These are phyloP conservation scores for Neolamprologus fasciatus DNA, from an alignment of 2,113 vertebrate species.

Conservation along the genomic window DNA sequence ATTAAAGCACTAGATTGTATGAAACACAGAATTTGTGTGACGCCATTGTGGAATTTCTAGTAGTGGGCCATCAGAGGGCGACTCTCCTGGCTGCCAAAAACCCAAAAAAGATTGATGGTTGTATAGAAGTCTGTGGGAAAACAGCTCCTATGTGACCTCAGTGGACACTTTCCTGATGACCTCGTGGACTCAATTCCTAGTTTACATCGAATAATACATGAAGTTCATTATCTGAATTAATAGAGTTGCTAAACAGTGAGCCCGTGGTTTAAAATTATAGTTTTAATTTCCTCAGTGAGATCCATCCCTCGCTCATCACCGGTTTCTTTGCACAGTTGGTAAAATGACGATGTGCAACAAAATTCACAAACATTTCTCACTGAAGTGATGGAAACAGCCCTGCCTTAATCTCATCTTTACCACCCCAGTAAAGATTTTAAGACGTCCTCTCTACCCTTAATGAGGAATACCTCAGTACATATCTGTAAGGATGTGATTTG, in stretches of 20 bases:
- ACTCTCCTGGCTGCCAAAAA: background rate
- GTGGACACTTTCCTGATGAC: background rate
- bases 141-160: background rate
- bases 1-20: background rate
- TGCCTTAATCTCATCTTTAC: background rate
- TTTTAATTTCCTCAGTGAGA: background rate
- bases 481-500: background rate
- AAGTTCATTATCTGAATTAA: background rate
- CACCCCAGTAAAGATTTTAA: background rate
- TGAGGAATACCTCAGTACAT: background rate
- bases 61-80: background rate
- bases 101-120: background rate
- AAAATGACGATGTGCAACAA: background rate
- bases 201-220: background rate
- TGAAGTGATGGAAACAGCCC: background rate
- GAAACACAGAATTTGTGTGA: background rate
- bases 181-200: background rate
- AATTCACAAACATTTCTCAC: background rate
- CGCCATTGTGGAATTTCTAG: background rate
- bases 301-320: background rate
- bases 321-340: background rate
- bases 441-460: background rate
- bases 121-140: background rate
- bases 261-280: background rate
- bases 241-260: background rate